Evolutionary conservation across 2,113 vertebrate species (phyloP).

Genomic region (Eonycteris spelaea): DNA sequence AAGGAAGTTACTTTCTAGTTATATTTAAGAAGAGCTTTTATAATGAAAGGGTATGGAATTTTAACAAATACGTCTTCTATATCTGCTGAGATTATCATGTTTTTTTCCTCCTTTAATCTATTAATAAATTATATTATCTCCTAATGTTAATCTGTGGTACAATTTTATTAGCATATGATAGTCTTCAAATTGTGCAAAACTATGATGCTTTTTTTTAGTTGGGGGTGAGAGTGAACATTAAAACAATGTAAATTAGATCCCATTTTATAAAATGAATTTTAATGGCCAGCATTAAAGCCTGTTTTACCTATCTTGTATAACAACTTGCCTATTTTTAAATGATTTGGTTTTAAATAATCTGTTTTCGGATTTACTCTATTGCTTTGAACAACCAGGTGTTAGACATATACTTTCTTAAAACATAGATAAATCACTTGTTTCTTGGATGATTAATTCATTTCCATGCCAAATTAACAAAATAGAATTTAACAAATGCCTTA

Average conservation of each 20-base stretch:
- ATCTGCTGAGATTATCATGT: background rate
- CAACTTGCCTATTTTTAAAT: background rate
- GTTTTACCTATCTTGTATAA: constrained; percentile 33
- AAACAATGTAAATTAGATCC: constrained; percentile 7
- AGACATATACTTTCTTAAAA: background rate
- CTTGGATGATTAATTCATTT: constrained; percentile 7
- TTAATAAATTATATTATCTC: background rate
- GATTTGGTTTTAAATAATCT: constrained; percentile 16
- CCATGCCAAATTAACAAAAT: constrained; percentile 35
- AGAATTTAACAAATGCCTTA: constrained; percentile 4
- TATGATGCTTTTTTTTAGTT: constrained; percentile 20
- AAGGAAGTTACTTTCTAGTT: constrained; percentile 17
- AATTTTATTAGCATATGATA: constrained; percentile 19
- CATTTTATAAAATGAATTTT: constrained; percentile 40
- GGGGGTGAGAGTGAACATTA: background rate
- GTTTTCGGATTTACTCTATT: background rate
- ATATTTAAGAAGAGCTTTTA: constrained; percentile 29
- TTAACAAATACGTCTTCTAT: constrained; percentile 18
- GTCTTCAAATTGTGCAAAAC: background rate
- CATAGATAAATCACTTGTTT: background rate
- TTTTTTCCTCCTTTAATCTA: background rate
- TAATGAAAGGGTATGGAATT: constrained; percentile 15
- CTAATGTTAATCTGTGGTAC: background rate
- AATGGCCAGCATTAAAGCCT: background rate
- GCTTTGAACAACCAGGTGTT: constrained; percentile 21